Base-by-base conservation (phyloP, 1,140 invertebrate species). In the Cydia strobilella region DNA sequence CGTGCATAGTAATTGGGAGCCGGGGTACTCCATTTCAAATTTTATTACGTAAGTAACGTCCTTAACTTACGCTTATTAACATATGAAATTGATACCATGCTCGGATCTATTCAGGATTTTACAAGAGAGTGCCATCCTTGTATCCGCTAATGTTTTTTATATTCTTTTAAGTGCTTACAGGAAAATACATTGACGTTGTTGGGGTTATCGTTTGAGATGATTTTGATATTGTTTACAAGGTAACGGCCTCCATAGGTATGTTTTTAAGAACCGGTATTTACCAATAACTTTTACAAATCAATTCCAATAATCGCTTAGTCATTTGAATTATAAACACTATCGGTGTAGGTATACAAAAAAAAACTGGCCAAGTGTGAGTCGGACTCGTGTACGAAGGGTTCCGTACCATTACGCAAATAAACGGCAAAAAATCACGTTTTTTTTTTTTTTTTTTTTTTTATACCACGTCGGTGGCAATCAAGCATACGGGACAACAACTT, bases 21-120 rank as follows among this genome's bases (percentile, higher is more conserved):
- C 77, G 76, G 72, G 75, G 77, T 75, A 73, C 63, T 73, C 63
- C 63, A 63, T n/a, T 72, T 77, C 78, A 80, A 84, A 81, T 81
- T 78, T 77, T 84, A 87, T 85, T 86, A 83, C 75, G 84, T 82
- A 85, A 73, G 74, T 77, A 72, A 74, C n/a, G 25, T 63, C 18
- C n/a, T 13, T 63, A 76, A 23, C 71, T 76, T 48, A 80, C 72
- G 77, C 62, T 27, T 73, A 27, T 69, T 69, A 69, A 27, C 35
- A 39, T 39, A 69, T 39, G 25, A 39, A 69, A 27, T 69, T 69
- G 65, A 31, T 69, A 69, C 35, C 65, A 6, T 18, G 10, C 48
- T 20, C 20, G 54, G 10, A 59, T 59, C 18, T 59, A 20, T 59
- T 23, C 54, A 12, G 54, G 54, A 59, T 23, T 59, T 59, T 59